Base-by-base conservation (phyloP, 2,113 vertebrate species). In the Mungos mungo region DNA sequence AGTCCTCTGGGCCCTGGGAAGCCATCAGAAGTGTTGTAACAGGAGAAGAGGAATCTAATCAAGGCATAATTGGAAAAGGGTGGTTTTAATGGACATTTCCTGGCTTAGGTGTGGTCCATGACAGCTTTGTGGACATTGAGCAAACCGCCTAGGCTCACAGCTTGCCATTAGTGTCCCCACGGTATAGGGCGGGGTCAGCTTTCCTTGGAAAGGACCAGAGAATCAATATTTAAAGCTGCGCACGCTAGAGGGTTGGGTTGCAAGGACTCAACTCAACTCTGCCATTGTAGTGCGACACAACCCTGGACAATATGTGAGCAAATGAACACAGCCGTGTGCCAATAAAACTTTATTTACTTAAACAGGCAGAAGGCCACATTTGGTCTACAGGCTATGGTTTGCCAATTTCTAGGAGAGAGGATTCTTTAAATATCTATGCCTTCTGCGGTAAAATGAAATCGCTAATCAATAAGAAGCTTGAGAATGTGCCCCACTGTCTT, bases 321-420 rank as follows among this genome's bases (percentile, higher is more conserved):
- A 29, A 21, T 27, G 35, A 87, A 52, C n/a, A 25, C 47, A 38
- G 35, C 23, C 3, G 2, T 50, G 41, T 90, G 65, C 25, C 88
- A 93, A 65, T 93, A 94, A 97, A 88, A 87, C 69, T 88, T 97
- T 80, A 80, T 96, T 92, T 72, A 54, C n/a, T 87, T 54, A 84
- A 83, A 7, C 4, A 66, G 8, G 4, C 52, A 35, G 29, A 7
- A 13, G 45, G 54, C 45, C 35, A 41, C 18, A 35, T 33, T 45
- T 38, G 72, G 21, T 2, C 33, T 5, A 54, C 6, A 13, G 27
- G 19, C 45, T 65, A n/a, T 18, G 15, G 52, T 31, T 82, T 25
- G 13, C 52, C 65, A 60, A 60, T 25, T 52, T 8, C 19, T 27
- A 29, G 76, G 9, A 11, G 5, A 57, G 85, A 77, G 54, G n/a